phyloP scores from a whole-genome alignment of 2,113 vertebrate species.

The Perca flavescens region DNA sequence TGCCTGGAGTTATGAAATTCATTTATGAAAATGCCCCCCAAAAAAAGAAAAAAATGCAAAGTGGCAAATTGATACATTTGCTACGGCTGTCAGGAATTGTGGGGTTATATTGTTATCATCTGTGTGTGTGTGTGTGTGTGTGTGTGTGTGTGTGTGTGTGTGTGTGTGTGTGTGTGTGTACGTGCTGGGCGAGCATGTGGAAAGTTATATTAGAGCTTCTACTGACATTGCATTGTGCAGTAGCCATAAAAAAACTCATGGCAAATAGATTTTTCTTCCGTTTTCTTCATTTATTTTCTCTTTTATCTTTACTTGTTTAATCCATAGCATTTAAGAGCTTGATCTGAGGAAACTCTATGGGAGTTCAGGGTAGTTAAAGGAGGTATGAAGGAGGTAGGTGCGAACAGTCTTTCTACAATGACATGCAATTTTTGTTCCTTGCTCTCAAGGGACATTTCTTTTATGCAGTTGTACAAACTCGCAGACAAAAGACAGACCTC shows the following conservation, averaged over 20 bases:
- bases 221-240: constrained; percentile 14
- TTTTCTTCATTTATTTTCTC: neutral
- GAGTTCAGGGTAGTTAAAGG: neutral
- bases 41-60: constrained; percentile 29
- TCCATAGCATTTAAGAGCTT: constrained; percentile 6
- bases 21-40: constrained; percentile 7
- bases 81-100: constrained; percentile 45
- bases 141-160: constrained; percentile 19
- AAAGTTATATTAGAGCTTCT: constrained; percentile 38
- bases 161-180: neutral
- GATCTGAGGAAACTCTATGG: neutral
- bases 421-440: constrained; percentile 27
- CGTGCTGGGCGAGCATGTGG: constrained; percentile 2
- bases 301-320: constrained; percentile 15
- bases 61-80: constrained; percentile 60
- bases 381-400: neutral
- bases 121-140: constrained; percentile 16
- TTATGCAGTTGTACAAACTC: constrained; percentile 32
- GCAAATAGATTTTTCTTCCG: neutral
- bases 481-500: constrained; percentile 7
- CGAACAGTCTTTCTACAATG: constrained; percentile 21
- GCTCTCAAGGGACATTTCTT: constrained; percentile 30
- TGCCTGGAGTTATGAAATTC: constrained; percentile 39
- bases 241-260: constrained; percentile 6
- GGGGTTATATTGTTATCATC: constrained; percentile 26